Base-by-base conservation (phyloP, 2,113 vertebrate genomes). In the Malurus cyaneus region DNA sequence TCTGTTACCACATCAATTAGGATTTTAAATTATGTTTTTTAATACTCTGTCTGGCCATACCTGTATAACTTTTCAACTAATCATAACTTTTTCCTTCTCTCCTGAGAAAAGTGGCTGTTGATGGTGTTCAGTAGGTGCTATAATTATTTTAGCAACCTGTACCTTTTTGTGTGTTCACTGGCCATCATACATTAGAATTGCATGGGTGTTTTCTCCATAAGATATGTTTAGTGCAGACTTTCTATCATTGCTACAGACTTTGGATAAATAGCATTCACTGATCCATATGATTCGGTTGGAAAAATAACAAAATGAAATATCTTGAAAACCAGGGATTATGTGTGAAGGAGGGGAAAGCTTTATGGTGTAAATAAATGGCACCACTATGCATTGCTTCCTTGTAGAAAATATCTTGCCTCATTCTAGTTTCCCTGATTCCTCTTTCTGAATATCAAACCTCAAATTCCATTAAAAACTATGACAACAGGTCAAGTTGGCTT, bases 251-350 rank as follows among this genome's bases (percentile, higher is more conserved):
- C 16, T 87, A 23, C 6, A 44, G 19, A 4, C 3, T 78, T 59
- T 64, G 24, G 69, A 67, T 73, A 54, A 66, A 76, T 9, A 60
- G 1, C 13, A 34, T 72, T 74, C 15, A 59, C 16, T 78, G 28
- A 31, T 46, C 50, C 5, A 23, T n/a, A 41, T 50, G 34, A 73
- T 52, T 72, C 0, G 0, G 8, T 32, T 61, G 34, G 9, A 44
- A 64, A 67, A 67, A 9, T 4, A 32, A 12, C 31, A 86, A 72
- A 49, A 89, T 62, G 1, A 64, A 92, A 44, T 56, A 36, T 39
- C 13, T 87, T 42, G 47, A 70, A 83, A 92, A 25, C 2, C 7
- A 42, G 12, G n/a, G 54, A 7, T 44, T 76, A 34, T n/a, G 9
- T 31, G 12, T 29, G 86, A 83, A 70, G 46, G 19, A 53, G 5